Conservation (phyloP, 2,888 invertebrate genomes). For the Rotaria macrura region DNA sequence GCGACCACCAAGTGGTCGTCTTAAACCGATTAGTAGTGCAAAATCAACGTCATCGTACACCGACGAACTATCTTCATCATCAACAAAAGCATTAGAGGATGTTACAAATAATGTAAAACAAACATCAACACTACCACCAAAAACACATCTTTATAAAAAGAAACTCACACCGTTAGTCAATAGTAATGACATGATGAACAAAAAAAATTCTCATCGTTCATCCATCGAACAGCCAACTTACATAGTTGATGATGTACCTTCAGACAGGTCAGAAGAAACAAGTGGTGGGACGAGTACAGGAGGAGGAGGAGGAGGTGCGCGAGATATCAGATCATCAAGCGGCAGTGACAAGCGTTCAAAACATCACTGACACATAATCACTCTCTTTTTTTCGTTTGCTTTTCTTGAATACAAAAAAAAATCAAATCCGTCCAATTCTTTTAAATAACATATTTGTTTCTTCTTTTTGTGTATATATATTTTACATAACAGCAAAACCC, state of each 20-base stretch:
- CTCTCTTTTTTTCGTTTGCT: background rate
- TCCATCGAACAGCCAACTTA: background rate
- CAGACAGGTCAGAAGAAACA: background rate
- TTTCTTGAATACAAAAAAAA: background rate
- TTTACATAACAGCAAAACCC: background rate
- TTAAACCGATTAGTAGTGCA: background rate
- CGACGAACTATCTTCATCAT: background rate
- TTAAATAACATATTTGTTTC: background rate
- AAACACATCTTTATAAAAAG: conserved; percentile 14
- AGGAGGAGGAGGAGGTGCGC: background rate
- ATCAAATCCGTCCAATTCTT: background rate
- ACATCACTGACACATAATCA: background rate
- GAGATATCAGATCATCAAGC: background rate
- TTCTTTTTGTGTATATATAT: background rate
- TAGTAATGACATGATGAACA: background rate
- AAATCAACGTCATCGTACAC: background rate
- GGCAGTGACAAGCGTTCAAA: background rate
- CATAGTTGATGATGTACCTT: background rate
- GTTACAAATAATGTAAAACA: background rate
- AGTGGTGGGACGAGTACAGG: background rate
- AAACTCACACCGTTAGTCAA: background rate
- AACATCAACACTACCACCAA: background rate
- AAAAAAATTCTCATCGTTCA: background rate
- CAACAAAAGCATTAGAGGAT: background rate
- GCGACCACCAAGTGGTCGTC: conserved; percentile 14